phyloP scores from a whole-genome alignment of 2,113 vertebrate genomes.

The Muntiacus reevesi region DNA sequence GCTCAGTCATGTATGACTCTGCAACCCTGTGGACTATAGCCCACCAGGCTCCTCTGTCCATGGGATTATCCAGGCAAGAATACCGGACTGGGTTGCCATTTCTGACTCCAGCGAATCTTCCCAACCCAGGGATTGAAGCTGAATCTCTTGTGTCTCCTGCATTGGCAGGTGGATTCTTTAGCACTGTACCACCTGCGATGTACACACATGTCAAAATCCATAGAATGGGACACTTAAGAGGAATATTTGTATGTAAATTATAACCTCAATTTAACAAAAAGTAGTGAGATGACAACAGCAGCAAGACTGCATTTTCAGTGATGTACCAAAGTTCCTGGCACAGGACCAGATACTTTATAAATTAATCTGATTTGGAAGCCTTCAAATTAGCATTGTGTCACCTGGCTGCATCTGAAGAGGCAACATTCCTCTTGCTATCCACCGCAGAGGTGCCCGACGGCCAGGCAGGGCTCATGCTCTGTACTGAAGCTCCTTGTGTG shows the following conservation, averaged over 20 bases:
- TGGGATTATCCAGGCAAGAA: not conserved
- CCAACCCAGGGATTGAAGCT: not conserved
- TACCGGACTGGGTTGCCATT: not conserved
- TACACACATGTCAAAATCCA: not conserved
- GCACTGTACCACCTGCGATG: not conserved
- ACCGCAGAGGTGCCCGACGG: not conserved
- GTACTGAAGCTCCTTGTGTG: not conserved
- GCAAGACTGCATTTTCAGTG: not conserved
- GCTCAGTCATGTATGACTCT: not conserved
- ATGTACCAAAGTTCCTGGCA: not conserved
- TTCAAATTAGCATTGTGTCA: not conserved
- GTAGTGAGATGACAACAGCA: not conserved
- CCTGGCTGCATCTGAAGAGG: not conserved
- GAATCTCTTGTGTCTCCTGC: not conserved
- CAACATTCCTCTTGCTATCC: not conserved
- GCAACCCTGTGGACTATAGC: accelerated
- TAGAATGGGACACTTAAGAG: not conserved
- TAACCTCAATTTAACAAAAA: not conserved
- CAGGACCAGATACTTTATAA: not conserved
- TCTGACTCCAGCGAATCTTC: not conserved
- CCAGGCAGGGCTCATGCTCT: not conserved
- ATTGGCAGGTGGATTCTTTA: not conserved
- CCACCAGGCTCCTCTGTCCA: not conserved
- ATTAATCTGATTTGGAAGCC: not conserved
- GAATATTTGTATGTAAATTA: not conserved